Evolutionary conservation across 2,888 invertebrate species (phyloP).

Genomic region (Crepidodera aurea): DNA sequence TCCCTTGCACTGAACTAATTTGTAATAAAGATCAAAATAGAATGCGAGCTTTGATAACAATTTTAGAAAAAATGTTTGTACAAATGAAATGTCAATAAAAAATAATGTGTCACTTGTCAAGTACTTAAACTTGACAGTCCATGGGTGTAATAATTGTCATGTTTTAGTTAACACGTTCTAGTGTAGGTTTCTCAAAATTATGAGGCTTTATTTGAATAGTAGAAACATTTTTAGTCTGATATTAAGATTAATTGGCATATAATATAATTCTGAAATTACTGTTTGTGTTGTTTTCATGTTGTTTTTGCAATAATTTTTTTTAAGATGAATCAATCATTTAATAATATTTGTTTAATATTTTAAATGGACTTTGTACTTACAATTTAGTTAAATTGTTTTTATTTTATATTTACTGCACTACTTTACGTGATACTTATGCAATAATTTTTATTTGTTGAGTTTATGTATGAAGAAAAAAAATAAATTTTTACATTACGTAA

Average conservation of each 20-base stretch:
- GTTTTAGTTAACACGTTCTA: too few species aligned
- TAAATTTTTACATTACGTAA: conserved; percentile 3
- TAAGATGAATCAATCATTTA: too few species aligned
- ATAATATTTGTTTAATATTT: too few species aligned
- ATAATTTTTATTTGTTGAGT: conserved; percentile 16
- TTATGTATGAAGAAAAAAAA: conserved; percentile 10
- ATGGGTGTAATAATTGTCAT: too few species aligned
- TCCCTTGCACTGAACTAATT: not conserved
- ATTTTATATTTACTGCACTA: conserved; percentile 1
- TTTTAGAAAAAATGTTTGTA: not conserved
- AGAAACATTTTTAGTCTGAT: not conserved
- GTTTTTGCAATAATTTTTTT: conserved; percentile 10
- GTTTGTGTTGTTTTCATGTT: not conserved
- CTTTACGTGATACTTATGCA: conserved; percentile 10
- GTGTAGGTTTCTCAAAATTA: too few species aligned
- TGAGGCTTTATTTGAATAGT: not conserved
- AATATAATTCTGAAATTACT: not conserved
- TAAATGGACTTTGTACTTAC: not conserved
- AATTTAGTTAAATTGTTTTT: not conserved
- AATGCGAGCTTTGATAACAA: too few species aligned
- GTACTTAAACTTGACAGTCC: too few species aligned
- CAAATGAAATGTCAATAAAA: not conserved
- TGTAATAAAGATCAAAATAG: not conserved
- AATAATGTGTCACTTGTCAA: not conserved
- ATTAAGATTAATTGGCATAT: not conserved